Base-by-base conservation (phyloP, 2,113 vertebrate species). In the Myrmecophaga tridactyla region DNA sequence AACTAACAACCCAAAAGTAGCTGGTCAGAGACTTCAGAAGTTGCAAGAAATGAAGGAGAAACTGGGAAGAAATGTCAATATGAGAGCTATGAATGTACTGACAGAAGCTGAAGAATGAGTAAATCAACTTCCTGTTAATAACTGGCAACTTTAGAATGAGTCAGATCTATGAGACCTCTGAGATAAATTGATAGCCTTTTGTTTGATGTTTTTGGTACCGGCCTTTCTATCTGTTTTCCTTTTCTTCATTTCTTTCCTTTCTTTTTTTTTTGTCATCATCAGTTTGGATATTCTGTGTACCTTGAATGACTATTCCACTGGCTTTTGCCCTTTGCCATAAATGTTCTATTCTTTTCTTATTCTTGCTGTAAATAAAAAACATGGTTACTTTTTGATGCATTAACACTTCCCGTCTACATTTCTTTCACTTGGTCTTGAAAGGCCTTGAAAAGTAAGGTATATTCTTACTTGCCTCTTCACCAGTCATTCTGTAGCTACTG, bases 61-160 rank as follows among this genome's bases (percentile, higher is more conserved):
- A 85, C 78, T 99, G 96, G 98, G 98, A 97, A 99, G 97, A 60
- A 99, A 98, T 10, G 98, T 99, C 97, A 99, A 99, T 88, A 98
- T 98, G 95, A 98, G 98, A 96, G 99, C 99, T 88, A 99, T 99
- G 99, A 99, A 97, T 95, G 98, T 99, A 98, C 97, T 99, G 86
- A 99, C 99, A 12, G 99, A 99, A 87, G 98, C 99, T 0, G 99
- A 99, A 92, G 99, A 99, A 83, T 98, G 97, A 98, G 99, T 99
- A 96, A 96, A 91, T 7, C 9, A 31, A 56, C 60, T 86, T 86
- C 7, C 72, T 75, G 0, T n/a, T 53, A 75, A 34, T 8, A 0
- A 25, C 29, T 46, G 27, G 23, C 27, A 48, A 2, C 9, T 5
- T 7, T n/a, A 48, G 12, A 27, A 25, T 6, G 58, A 5, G 10